Evolutionary conservation across 2,888 invertebrate genomes (phyloP).

Genomic region (Helicoverpa assulta): DNA sequence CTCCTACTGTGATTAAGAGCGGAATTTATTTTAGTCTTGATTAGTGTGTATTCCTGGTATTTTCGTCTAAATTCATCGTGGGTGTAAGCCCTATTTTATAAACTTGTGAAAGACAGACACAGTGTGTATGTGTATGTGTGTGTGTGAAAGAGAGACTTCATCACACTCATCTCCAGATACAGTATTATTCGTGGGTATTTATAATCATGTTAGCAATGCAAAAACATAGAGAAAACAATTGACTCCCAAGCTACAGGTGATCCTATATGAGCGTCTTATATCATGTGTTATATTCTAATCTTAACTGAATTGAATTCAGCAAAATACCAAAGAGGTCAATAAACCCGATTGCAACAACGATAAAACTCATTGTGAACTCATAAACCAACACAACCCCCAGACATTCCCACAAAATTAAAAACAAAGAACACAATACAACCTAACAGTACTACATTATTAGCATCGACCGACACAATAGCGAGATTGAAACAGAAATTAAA

Average conservation of each 20-base stretch:
- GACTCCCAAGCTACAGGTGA: not conserved
- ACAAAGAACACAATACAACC: constrained; percentile 5
- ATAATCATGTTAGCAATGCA: not conserved
- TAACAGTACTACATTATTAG: constrained; percentile 22
- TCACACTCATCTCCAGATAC: too few species aligned
- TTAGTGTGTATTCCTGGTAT: constrained; percentile 5
- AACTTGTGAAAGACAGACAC: too few species aligned
- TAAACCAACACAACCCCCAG: constrained; percentile 1
- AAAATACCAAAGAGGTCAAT: not conserved
- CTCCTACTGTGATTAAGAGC: constrained; percentile 9
- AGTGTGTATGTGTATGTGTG: too few species aligned
- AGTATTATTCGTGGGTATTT: not conserved
- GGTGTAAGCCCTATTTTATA: not conserved
- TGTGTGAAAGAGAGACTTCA: too few species aligned
- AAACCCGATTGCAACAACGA: not conserved
- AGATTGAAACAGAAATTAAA: constrained; percentile 71
- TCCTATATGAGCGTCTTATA: not conserved
- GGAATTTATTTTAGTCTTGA: constrained; percentile 24
- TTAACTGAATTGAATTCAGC: too few species aligned
- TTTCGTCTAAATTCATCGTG: not conserved
- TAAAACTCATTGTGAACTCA: not conserved
- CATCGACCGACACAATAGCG: constrained; percentile 47
- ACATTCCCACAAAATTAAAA: not conserved
- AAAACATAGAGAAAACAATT: not conserved
- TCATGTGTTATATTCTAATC: not conserved